Conservation (phyloP, 2,888 invertebrate genomes). For the Dyspetes luteomarginatus region DNA sequence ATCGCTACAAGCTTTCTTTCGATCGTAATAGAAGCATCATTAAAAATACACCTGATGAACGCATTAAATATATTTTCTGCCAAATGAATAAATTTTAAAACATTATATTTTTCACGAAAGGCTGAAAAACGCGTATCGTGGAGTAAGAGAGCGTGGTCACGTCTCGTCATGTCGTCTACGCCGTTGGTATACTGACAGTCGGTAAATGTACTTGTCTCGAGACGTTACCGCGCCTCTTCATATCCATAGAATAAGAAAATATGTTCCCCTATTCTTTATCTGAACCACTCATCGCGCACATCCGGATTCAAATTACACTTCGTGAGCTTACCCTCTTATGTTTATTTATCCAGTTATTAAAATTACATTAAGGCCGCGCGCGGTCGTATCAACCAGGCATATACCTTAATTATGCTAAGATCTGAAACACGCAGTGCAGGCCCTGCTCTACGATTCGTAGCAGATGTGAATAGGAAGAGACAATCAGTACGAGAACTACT, state of each 20-base stretch:
- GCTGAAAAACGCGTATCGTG: too few relatives aligned
- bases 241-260: constrained; percentile 64
- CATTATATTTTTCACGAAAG: too few relatives aligned
- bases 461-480: constrained; percentile 34
- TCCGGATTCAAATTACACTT: constrained; percentile 83
- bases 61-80: too few relatives aligned
- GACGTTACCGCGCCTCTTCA: constrained; percentile 56
- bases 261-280: constrained; percentile 81
- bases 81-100: too few relatives aligned
- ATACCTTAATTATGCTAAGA: constrained; percentile 71
- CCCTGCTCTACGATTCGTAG: constrained; percentile 44
- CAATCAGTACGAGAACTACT: constrained; percentile 44
- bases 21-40: too few relatives aligned
- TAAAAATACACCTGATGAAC: too few relatives aligned
- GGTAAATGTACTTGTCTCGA: too few relatives aligned
- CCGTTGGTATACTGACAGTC: too few relatives aligned
- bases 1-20: too few relatives aligned
- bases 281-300: constrained; percentile 81
- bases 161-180: too few relatives aligned
- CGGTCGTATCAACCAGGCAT: constrained; percentile 72
- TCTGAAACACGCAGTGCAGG: constrained; percentile 68
- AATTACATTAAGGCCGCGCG: constrained; percentile 81
- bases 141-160: too few relatives aligned
- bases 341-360: constrained; percentile 84
- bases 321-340: constrained; percentile 80